A percentile compares a stretch with the other conserved stretches of the same genome.
Conservation (phyloP, 2,113 vertebrate species). For the Bucco capensis region DNA sequence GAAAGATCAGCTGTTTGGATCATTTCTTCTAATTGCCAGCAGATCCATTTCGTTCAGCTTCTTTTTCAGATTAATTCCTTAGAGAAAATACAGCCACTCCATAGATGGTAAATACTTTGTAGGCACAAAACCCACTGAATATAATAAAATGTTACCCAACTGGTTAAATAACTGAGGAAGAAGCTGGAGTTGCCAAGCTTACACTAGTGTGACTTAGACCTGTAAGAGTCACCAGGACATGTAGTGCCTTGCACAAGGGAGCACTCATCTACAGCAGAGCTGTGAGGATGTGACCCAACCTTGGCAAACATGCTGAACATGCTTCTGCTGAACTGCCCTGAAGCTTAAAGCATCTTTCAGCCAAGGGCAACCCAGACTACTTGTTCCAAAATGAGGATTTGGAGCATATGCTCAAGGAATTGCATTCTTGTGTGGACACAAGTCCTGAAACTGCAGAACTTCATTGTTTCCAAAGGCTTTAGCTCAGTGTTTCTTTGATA, state of each 20-base stretch:
- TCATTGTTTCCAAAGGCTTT: not conserved
- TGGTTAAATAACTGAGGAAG: not conserved
- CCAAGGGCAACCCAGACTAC: not conserved
- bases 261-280: accelerated
- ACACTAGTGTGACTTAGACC: accelerated
- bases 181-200: not conserved
- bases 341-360: not conserved
- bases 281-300: accelerated
- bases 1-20: not conserved
- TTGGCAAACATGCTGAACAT: not conserved
- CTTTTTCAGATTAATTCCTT: not conserved
- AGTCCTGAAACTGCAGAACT: not conserved
- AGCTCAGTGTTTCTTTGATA: not conserved
- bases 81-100: not conserved
- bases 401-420: not conserved
- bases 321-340: not conserved
- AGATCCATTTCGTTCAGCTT: not conserved
- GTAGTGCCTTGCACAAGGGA: not conserved
- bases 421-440: not conserved
- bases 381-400: not conserved
- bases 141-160: not conserved
- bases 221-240: too few species aligned
- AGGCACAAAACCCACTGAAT: not conserved
- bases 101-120: not conserved
- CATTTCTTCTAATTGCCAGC: not conserved